These are phyloP conservation scores for Nephila pilipes DNA, from an alignment of 1,140 invertebrate genomes.

Conservation along the genomic window DNA sequence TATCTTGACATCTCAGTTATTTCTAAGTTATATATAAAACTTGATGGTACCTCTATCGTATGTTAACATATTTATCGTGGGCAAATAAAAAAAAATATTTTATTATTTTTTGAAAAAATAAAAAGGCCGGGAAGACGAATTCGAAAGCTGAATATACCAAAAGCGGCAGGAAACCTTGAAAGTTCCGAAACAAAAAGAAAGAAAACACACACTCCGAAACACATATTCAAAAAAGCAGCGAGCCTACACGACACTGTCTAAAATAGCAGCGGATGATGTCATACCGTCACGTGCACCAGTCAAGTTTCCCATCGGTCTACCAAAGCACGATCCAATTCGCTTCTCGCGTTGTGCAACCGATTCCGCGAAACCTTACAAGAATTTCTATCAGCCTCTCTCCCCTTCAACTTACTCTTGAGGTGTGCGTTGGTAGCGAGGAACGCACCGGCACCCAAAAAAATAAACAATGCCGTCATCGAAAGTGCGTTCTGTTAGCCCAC, in stretches of 20 bases:
- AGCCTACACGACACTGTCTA: background rate
- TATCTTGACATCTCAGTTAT: too few species aligned
- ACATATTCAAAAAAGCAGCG: background rate
- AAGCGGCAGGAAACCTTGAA: conserved; percentile 31
- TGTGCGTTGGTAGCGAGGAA: background rate
- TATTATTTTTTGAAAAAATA: too few species aligned
- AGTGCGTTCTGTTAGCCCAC: background rate
- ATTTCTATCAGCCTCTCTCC: background rate
- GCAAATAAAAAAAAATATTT: too few species aligned
- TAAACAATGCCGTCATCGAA: background rate
- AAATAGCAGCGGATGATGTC: conserved; percentile 8
- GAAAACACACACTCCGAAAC: background rate
- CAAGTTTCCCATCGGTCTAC: background rate
- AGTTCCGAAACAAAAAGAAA: background rate
- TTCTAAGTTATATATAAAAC: too few species aligned
- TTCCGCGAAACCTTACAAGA: background rate
- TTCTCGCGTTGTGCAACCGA: background rate
- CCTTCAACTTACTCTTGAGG: background rate
- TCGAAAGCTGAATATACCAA: too few species aligned
- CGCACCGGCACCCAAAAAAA: background rate
- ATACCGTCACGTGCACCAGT: background rate
- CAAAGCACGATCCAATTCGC: background rate
- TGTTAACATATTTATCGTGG: too few species aligned
- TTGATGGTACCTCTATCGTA: too few species aligned
- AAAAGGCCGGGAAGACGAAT: too few species aligned